phyloP scores from a whole-genome alignment of 2,797 vertebrate species.

The Anas capensis region DNA sequence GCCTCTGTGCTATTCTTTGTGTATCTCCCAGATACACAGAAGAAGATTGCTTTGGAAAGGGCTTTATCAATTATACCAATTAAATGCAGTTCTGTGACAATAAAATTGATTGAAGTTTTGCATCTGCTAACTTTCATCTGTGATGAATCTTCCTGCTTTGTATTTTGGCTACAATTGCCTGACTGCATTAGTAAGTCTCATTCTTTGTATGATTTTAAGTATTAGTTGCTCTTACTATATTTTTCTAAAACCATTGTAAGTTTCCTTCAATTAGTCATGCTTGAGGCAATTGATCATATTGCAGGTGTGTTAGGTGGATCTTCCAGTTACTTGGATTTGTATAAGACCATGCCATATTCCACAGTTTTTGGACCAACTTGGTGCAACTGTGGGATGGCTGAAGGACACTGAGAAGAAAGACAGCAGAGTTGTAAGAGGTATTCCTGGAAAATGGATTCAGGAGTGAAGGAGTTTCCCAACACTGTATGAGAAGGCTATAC shows the following conservation, averaged over 20 bases:
- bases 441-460: not conserved
- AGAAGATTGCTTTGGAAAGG: not conserved
- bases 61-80: not conserved
- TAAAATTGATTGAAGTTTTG: not conserved
- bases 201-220: not conserved
- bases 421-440: accelerated
- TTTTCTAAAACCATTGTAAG: not conserved
- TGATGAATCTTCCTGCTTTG: not conserved
- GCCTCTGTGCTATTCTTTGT: not conserved
- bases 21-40: not conserved
- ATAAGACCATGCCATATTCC: not conserved
- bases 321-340: not conserved
- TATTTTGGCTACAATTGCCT: not conserved
- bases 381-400: accelerated
- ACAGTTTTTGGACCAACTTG: accelerated
- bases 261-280: not conserved
- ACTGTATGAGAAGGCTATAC: not conserved
- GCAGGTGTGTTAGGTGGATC: not conserved
- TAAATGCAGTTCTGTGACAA: not conserved
- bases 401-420: not conserved
- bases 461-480: not conserved
- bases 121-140: not conserved
- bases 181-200: not conserved
- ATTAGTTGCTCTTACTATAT: not conserved
- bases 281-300: not conserved